Percentiles rank a stretch among this genome's conserved stretches.
Conservation (phyloP, 2,888 invertebrate species). For the Lithosia quadra region DNA sequence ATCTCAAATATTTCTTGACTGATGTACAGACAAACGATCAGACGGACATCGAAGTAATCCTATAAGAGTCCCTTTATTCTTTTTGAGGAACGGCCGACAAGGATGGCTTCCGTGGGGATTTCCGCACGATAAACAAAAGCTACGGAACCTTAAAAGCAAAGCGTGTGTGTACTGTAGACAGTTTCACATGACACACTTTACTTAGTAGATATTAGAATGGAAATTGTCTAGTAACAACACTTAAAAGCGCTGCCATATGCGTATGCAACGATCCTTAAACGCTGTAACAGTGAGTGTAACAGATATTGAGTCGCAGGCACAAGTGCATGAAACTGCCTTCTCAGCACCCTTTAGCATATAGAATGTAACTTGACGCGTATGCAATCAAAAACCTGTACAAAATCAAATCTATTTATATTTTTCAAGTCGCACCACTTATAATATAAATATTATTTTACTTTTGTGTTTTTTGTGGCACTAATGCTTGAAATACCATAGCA, state of each 20-base stretch:
- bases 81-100: too few species aligned
- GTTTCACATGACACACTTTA: background rate
- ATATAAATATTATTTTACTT: too few species aligned
- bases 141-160: too few species aligned
- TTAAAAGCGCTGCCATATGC: constrained; percentile 25
- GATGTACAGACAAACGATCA: too few species aligned
- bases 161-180: background rate
- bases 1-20: too few species aligned
- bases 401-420: background rate
- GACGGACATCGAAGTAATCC: too few species aligned
- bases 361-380: constrained; percentile 27
- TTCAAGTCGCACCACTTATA: too few species aligned
- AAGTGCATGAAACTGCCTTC: constrained; percentile 43
- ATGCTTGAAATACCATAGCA: too few species aligned
- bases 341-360: background rate
- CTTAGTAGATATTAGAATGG: constrained; percentile 4
- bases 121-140: too few species aligned
- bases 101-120: too few species aligned
- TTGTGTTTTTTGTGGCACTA: too few species aligned
- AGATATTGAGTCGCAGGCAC: constrained; percentile 43
- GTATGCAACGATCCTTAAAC: constrained; percentile 16
- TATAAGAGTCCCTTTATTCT: too few species aligned
- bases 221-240: constrained; percentile 15
- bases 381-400: background rate
- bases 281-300: constrained; percentile 41